Percentiles rank a stretch among this genome's conserved stretches.
Evolutionary conservation across 2,888 invertebrate species (phyloP).

Genomic region (Taenaris catops): DNA sequence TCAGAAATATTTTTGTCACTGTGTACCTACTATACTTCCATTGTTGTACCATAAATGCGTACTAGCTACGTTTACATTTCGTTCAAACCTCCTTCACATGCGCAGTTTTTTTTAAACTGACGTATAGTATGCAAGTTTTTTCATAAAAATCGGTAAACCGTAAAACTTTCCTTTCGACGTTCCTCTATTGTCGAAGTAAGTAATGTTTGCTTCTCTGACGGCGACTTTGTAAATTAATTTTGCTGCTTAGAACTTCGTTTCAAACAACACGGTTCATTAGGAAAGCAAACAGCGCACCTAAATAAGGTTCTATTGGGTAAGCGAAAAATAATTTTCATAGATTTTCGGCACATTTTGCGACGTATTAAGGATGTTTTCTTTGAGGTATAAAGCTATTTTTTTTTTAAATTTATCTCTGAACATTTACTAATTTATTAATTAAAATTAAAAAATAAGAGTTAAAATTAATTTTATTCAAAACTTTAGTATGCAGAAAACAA

Average conservation of each 20-base stretch:
- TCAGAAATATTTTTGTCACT: no score
- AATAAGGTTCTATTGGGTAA: conserved; percentile 15
- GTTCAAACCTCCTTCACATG: no score
- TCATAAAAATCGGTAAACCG: conserved; percentile 5
- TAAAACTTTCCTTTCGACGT: conserved; percentile 5
- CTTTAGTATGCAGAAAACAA: no score
- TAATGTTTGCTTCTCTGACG: conserved; percentile 19
- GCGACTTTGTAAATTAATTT: conserved; percentile 26
- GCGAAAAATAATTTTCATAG: conserved; percentile 6
- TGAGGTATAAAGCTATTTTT: background rate
- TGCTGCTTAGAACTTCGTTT: conserved; percentile 21
- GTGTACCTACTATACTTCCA: no score
- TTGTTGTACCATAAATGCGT: no score
- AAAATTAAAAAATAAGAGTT: no score
- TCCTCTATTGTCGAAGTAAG: conserved; percentile 18
- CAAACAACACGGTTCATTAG: conserved; percentile 20
- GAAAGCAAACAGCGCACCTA: conserved; percentile 14
- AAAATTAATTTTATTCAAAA: no score
- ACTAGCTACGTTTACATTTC: no score
- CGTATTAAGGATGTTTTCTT: background rate
- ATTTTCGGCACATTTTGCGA: background rate
- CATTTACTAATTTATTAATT: no score
- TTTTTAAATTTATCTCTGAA: background rate
- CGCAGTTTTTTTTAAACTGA: no score
- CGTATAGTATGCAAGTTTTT: conserved; percentile 2